Conservation (phyloP, 2,797 vertebrate species). For the Champsocephalus esox region DNA sequence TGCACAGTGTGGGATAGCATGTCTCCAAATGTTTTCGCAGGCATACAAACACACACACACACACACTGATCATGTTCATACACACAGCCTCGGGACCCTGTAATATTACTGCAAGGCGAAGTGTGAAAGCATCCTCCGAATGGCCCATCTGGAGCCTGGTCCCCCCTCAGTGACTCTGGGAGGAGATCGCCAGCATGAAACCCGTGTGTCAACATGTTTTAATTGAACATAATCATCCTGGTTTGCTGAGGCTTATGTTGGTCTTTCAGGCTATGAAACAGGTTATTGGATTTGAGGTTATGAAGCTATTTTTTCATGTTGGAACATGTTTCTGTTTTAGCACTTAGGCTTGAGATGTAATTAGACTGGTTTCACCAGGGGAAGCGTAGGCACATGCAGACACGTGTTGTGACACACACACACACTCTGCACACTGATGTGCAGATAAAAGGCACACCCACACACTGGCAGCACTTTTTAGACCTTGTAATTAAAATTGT, state of each 20-base stretch:
- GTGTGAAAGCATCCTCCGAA: conserved; percentile 76
- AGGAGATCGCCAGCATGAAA: conserved; percentile 65
- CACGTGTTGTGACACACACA: conserved; percentile 11
- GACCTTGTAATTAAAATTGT: conserved; percentile 15
- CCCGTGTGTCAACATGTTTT: conserved; percentile 82
- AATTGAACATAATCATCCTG: conserved; percentile 77
- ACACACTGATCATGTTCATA: conserved; percentile 64
- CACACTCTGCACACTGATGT: conserved; percentile 9
- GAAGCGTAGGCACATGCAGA: conserved; percentile 37
- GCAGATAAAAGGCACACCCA: conserved; percentile 5
- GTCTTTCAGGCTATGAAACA: conserved; percentile 67
- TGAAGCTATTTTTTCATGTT: conserved; percentile 76
- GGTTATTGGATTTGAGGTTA: conserved; percentile 78
- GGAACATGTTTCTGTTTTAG: conserved; percentile 75
- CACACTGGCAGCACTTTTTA: background rate
- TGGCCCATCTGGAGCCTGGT: conserved; percentile 75
- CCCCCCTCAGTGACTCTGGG: conserved; percentile 47
- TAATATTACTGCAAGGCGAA: conserved; percentile 71
- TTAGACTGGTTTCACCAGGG: conserved; percentile 62
- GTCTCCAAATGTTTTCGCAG: conserved; percentile 56
- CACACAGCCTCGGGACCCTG: conserved; percentile 63
- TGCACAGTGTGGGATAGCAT: conserved; percentile 39
- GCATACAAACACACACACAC: conserved; percentile 43
- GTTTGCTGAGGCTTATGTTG: conserved; percentile 71
- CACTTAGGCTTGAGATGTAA: conserved; percentile 71